Evolutionary conservation across 2,113 vertebrate genomes (phyloP).

Genomic region (Otolemur garnettii): DNA sequence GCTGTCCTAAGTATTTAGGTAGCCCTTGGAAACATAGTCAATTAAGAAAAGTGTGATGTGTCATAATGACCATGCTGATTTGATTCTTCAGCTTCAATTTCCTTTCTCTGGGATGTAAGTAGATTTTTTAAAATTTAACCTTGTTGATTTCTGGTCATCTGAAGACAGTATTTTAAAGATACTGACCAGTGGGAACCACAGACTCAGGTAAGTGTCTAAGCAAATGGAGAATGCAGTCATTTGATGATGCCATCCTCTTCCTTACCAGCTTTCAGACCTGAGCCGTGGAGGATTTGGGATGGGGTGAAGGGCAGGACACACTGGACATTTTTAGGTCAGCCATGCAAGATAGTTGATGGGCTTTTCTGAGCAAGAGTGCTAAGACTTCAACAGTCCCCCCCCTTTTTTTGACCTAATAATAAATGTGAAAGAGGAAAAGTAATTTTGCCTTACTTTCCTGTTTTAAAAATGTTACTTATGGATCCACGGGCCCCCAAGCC

Average conservation of each 20-base stretch:
- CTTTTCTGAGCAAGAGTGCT: not conserved
- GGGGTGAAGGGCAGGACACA: not conserved
- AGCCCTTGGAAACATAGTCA: not conserved
- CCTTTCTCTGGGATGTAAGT: not conserved
- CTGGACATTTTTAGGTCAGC: not conserved
- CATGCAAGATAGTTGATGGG: not conserved
- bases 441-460: not conserved
- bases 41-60: not conserved
- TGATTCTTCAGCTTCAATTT: not conserved
- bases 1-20: not conserved
- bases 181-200: not conserved
- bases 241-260: not conserved
- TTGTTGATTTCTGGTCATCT: not conserved
- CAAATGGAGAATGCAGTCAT: not conserved
- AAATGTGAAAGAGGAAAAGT: not conserved
- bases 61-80: not conserved
- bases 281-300: fast-evolving
- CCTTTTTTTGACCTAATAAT: not conserved
- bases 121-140: not conserved
- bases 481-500: not conserved
- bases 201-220: not conserved
- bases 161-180: not conserved
- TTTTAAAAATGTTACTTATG: not conserved
- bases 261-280: not conserved
- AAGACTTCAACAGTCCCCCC: not conserved